Percentiles rank a stretch among this genome's conserved stretches.
Evolutionary conservation across 2,113 vertebrate genomes (phyloP).

Genomic region (Nyctereutes procyonoides): DNA sequence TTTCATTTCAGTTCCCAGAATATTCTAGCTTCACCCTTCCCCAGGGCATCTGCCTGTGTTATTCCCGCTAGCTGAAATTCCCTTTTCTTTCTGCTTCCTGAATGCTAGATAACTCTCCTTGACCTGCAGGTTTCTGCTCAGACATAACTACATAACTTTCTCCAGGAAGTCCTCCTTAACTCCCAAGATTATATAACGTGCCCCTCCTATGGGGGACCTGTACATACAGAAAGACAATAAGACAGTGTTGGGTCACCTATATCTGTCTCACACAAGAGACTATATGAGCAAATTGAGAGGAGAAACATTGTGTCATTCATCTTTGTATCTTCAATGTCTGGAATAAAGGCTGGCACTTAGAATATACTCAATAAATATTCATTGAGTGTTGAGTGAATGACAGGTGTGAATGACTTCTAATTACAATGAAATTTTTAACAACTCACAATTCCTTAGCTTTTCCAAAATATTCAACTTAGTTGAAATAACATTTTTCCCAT

Average conservation of each 20-base stretch:
- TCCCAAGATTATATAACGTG: not conserved
- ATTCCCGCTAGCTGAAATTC: not conserved
- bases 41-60: not conserved
- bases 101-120: not conserved
- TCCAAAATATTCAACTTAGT: not conserved
- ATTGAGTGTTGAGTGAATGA: not conserved
- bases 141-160: too few relatives aligned
- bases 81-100: not conserved
- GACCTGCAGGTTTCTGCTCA: not conserved
- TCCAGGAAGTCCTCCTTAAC: not conserved
- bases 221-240: not conserved
- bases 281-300: not conserved
- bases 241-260: not conserved
- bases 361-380: slow-evolving; percentile 21
- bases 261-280: not conserved
- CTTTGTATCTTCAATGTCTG: not conserved
- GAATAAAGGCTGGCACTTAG: not conserved
- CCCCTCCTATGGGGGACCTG: not conserved
- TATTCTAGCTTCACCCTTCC: not conserved
- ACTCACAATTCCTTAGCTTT: not conserved
- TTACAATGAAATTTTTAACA: slow-evolving; percentile 16
- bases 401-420: slow-evolving; percentile 20
- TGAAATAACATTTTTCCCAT: not conserved
- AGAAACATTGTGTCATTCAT: not conserved
- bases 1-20: not conserved